Conservation (phyloP, 1,140 invertebrate species). For the Steinernema khuongi region DNA sequence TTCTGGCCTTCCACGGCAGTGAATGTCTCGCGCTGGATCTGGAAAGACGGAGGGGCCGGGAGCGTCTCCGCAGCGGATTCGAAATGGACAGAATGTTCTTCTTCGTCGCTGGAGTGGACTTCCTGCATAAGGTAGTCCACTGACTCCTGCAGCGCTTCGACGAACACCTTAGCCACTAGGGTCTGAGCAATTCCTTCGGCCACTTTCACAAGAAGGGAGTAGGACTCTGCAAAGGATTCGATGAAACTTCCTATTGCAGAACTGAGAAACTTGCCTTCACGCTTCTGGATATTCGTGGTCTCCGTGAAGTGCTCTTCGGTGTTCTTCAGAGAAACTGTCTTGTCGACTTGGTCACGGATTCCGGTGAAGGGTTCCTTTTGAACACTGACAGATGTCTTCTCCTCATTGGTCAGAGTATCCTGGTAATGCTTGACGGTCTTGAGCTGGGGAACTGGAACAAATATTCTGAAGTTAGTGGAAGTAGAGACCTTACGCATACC, state of each 20-base stretch:
- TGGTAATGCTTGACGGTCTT: not conserved
- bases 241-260: not conserved
- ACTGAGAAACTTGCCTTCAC: constrained; percentile 32
- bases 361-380: not conserved
- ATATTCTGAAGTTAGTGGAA: not conserved
- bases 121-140: constrained; percentile 9
- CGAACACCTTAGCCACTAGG: constrained; percentile 50
- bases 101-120: constrained; percentile 23
- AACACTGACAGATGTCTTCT: not conserved
- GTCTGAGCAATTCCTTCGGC: constrained; percentile 48
- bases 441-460: not conserved
- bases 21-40: constrained; percentile 40
- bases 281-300: constrained; percentile 33
- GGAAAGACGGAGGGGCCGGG: constrained; percentile 38
- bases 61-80: constrained; percentile 3
- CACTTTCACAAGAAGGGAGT: constrained; percentile 53
- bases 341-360: constrained; percentile 1
- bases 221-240: constrained; percentile 40
- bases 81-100: constrained; percentile 14
- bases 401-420: not conserved
- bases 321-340: not conserved
- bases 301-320: constrained; percentile 40
- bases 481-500: not conserved
- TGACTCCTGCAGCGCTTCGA: constrained; percentile 48
- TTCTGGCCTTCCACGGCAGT: constrained; percentile 31